Evolutionary conservation across 2,888 invertebrate species (phyloP), one percentile per base, ranked within the genome.

Genomic region (Melipona bicolor): DNA sequence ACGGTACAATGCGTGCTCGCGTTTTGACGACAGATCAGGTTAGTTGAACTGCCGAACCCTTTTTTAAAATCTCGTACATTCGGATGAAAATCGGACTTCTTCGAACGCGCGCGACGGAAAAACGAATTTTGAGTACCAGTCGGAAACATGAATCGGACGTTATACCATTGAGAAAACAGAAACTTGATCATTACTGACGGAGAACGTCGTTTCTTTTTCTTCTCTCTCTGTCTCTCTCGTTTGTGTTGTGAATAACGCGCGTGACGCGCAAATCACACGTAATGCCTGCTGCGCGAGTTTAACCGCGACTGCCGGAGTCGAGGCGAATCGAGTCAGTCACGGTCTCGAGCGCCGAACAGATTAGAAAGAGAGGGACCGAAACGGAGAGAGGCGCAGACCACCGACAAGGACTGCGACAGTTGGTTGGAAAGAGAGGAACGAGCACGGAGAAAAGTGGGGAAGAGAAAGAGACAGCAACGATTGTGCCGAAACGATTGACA

Each of bases 271-370:
- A 70, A 84, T 81, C 43, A 54, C 76, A 71, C 87, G 65, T 36
- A 80, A 85, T 83, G 88, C 77, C 83, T 87, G 80, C 85, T 86
- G 76, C 90, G 90, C 91, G 88, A 89, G 92, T 89, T 90, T 89
- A 91, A 89, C 87, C 89, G 91, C 91, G 89, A 92, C 92, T 92
- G 91, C 64, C 64, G 88, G 43, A 71, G 71, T 78, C 73, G 74
- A 87, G 73, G 84, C 87, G 87, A 87, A 81, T 90, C 89, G 88
- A 90, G 86, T 90, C 88, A 88, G 89, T 87, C 84, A 87, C 89
- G 88, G 74, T 78, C 83, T 79, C 81, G 78, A 77, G 52, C 64
- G 52, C 62, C 65, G 59, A 76, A 69, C 79, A 68, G 72, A 43
- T 62, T 52, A 50, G 81, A 81, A 77, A 70, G 68, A 43, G 77